These are phyloP conservation scores for Cremastinae sp. DNA, from an alignment of 2,888 invertebrate genomes.

Conservation along the genomic window DNA sequence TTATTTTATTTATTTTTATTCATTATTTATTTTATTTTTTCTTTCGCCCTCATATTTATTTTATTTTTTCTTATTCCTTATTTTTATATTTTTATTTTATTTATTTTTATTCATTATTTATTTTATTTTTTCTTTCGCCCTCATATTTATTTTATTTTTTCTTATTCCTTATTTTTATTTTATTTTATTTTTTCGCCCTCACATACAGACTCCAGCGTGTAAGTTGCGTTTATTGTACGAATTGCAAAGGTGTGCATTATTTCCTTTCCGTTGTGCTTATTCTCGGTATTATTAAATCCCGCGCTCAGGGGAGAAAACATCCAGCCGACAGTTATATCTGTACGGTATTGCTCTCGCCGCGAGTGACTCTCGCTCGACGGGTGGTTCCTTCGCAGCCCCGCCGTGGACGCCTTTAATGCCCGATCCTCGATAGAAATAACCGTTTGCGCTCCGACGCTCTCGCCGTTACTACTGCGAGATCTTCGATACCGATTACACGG, in stretches of 20 bases:
- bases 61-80: no score
- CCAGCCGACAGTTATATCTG: conserved; percentile 15
- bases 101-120: no score
- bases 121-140: no score
- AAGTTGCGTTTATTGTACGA: no score
- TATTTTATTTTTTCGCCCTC: no score
- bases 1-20: no score
- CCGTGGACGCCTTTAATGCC: not conserved
- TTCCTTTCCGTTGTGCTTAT: conserved; percentile 12
- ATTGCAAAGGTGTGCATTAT: not conserved
- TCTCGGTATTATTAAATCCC: conserved; percentile 33
- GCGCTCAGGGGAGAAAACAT: conserved; percentile 17
- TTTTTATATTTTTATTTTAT: no score
- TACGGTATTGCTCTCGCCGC: not conserved
- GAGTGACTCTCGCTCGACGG: conserved; percentile 14
- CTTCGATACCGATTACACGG: conserved; percentile 13
- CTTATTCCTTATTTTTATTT: no score
- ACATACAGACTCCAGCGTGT: no score
- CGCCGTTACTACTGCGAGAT: conserved; percentile 5
- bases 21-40: no score
- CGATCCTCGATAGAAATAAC: conserved; percentile 10
- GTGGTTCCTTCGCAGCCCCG: not conserved
- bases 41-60: no score
- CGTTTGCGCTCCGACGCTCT: conserved; percentile 26
- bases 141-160: no score